Evolutionary conservation across 2,113 vertebrate species (phyloP).

Genomic region (Saguinus imperator): DNA sequence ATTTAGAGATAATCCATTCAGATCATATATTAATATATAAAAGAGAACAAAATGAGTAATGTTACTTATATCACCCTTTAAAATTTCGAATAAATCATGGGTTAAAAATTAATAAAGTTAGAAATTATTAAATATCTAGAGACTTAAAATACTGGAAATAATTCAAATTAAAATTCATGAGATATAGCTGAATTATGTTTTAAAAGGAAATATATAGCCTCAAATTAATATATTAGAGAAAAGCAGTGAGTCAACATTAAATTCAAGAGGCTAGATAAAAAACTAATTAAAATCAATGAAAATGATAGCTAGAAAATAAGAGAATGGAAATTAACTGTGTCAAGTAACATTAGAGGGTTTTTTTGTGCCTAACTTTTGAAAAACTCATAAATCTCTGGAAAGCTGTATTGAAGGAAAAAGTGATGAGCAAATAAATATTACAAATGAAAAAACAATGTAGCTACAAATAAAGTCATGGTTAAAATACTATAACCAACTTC

Average conservation of each 20-base stretch:
- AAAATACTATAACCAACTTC: not conserved
- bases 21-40: not conserved
- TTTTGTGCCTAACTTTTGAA: not conserved
- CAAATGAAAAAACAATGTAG: not conserved
- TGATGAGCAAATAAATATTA: not conserved
- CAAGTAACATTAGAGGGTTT: not conserved
- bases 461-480: not conserved
- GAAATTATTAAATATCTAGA: not conserved
- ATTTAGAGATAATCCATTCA: not conserved
- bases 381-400: constrained; percentile 13
- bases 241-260: not conserved
- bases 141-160: not conserved
- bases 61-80: not conserved
- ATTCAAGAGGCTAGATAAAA: not conserved
- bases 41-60: not conserved
- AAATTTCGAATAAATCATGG: not conserved
- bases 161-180: not conserved
- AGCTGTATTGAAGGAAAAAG: not conserved
- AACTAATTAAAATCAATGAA: not conserved
- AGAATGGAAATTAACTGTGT: not conserved
- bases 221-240: not conserved
- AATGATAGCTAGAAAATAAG: not conserved
- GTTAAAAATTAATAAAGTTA: not conserved
- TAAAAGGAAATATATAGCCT: not conserved
- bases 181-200: not conserved